These are phyloP conservation scores for Enteromius anoplus DNA, from an alignment of 2,797 vertebrate species.

Conservation along the genomic window DNA sequence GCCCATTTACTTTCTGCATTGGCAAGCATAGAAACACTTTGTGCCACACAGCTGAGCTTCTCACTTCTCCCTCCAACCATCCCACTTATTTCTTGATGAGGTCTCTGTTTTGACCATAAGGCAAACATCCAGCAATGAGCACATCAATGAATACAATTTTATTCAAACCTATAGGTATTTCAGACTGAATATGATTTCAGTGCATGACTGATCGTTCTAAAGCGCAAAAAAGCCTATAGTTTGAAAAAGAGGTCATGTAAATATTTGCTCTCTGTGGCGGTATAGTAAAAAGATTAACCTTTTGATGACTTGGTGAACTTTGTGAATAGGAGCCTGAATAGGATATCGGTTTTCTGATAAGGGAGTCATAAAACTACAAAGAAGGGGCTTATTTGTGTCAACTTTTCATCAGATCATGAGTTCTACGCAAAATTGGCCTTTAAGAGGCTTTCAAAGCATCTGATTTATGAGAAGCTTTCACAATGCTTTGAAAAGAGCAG, in stretches of 20 bases:
- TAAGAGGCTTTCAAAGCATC: conserved; percentile 15
- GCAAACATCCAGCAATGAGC: conserved; percentile 32
- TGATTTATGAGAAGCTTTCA: conserved; percentile 27
- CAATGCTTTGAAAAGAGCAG: conserved; percentile 15
- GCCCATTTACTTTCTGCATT: conserved; percentile 47
- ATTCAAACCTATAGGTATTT: neutral
- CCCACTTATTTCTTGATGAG: conserved; percentile 31
- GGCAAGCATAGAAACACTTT: conserved; percentile 41
- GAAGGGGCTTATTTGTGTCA: conserved; percentile 33
- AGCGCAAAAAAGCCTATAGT: conserved; percentile 11
- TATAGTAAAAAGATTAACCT: conserved; percentile 33
- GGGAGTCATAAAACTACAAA: conserved; percentile 38
- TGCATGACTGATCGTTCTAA: neutral
- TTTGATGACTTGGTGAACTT: conserved; percentile 19
- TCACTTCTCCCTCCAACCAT: conserved; percentile 40
- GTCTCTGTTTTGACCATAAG: conserved; percentile 33
- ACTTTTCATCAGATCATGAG: conserved; percentile 23
- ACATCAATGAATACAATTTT: neutral
- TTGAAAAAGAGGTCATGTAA: neutral
- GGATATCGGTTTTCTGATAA: conserved; percentile 37
- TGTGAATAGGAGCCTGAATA: conserved; percentile 12
- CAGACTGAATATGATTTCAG: neutral
- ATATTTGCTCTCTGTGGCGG: neutral
- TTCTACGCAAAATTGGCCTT: neutral
- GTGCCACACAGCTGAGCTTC: conserved; percentile 48